Base-by-base conservation (phyloP, 2,113 vertebrate species). In the Oreotrochilus melanogaster region DNA sequence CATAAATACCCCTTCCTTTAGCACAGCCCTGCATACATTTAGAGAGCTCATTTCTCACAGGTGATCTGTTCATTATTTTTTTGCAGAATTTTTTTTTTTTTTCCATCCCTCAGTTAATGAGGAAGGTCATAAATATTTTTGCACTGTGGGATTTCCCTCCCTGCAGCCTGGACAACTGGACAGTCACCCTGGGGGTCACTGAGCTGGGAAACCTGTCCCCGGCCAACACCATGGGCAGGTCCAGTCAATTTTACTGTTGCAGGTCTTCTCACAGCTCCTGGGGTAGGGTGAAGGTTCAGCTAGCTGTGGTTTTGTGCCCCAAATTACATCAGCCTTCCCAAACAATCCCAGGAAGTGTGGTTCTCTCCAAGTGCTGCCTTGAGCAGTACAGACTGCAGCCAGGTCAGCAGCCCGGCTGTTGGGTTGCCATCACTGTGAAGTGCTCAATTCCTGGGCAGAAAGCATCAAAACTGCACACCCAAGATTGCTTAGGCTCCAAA, bases 191-290 rank as follows among this genome's bases (percentile, higher is more conserved):
- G 21, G 82, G 50, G 57, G n/a, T 33, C 47, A 50, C 28, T 6
- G 7, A 7, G 16, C 30, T 45, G 65, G 30, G 50, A 88, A 45
- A 71, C 19, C 19, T 12, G 24, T 42, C n/a, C 14, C 39, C 27
- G 45, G 35, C 33, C 3, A 1, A 39, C 57, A 56, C 60, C 1
- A 1, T 10, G 50, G 39, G 62, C 79, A 65, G 42, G 17, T 61
- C 27, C 54, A 7, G 28, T 0, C 0, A 14, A 2, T 80, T n/a
- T 50, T 39, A 16, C 27, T 1, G 2, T 9, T 18, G 23, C 14
- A 30, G 30, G 50, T 73, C 56, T 62, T 82, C 62, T 80, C 37
- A 18, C 24, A 65, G 50, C 42, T 27, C 31, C 48, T 74, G 28
- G 14, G 25, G 47, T 25, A 7, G 14, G 5, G 5, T 47, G 17